A percentile compares a stretch with the other conserved stretches of the same genome.
phyloP scores from a whole-genome alignment of 92 coral and sea anemone genomes.

The Umimayanthus kanabou region DNA sequence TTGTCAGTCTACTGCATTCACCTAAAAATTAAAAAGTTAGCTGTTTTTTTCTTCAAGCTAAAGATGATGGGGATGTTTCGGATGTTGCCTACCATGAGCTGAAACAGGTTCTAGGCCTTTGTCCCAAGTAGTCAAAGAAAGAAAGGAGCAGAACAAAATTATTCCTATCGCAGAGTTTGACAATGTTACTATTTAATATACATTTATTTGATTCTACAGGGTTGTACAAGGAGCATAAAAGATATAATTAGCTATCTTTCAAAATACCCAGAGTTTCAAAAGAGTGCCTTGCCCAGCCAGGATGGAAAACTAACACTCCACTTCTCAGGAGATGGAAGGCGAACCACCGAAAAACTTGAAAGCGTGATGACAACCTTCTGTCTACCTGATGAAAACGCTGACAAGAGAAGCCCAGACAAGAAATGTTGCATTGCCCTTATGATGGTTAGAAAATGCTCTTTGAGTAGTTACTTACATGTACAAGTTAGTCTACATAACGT shows the following conservation, averaged over 20 bases:
- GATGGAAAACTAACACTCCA: neutral
- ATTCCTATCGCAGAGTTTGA: neutral
- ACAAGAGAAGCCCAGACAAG: conserved; percentile 1
- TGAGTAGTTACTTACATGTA: too few relatives aligned
- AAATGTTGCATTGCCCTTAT: neutral
- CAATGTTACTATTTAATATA: neutral
- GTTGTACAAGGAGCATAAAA: conserved; percentile 1
- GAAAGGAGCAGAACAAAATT: neutral
- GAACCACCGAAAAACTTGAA: neutral
- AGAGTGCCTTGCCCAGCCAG: neutral
- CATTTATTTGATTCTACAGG: neutral
- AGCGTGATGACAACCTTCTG: neutral
- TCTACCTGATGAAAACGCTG: neutral
- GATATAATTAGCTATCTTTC: neutral
- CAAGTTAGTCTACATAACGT: too few relatives aligned
- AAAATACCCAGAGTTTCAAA: neutral
- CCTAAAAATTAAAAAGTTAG: too few relatives aligned
- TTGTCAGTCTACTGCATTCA: neutral
- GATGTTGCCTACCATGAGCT: neutral
- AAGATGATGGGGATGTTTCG: neutral
- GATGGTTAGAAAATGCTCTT: neutral
- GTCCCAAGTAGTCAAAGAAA: neutral
- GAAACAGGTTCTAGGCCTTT: neutral
- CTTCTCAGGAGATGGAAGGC: conserved; percentile 4
- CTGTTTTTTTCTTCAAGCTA: neutral